A percentile compares a stretch with the other conserved stretches of the same genome.
These are phyloP conservation scores for Palloptera scutellata DNA, from an alignment of 2,888 invertebrate genomes.

Conservation along the genomic window DNA sequence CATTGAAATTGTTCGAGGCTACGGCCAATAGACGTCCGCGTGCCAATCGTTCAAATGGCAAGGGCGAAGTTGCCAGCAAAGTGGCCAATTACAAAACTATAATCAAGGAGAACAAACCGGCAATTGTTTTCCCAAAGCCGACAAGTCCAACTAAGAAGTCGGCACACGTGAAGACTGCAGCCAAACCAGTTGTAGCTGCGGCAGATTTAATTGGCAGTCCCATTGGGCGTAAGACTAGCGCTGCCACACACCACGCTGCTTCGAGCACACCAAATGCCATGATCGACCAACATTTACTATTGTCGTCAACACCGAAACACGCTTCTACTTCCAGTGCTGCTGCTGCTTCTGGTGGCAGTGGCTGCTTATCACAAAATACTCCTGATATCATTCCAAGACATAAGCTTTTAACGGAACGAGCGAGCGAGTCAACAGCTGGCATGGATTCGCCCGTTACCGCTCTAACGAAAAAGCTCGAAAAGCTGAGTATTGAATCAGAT, in stretches of 20 bases:
- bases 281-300: slow-evolving; percentile 36
- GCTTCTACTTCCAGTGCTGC: background rate
- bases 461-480: slow-evolving; percentile 55
- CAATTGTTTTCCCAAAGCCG: slow-evolving; percentile 66
- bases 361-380: slow-evolving; percentile 55
- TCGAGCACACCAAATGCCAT: slow-evolving; percentile 33
- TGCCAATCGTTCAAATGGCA: slow-evolving; percentile 61
- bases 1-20: slow-evolving; percentile 83
- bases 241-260: slow-evolving; percentile 20
- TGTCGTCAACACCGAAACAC: slow-evolving; percentile 25
- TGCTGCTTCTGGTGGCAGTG: slow-evolving; percentile 11
- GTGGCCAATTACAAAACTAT: slow-evolving; percentile 72
- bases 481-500: slow-evolving; percentile 46
- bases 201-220: slow-evolving; percentile 43
- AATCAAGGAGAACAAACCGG: slow-evolving; percentile 69
- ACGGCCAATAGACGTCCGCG: slow-evolving; percentile 68
- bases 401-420: slow-evolving; percentile 35
- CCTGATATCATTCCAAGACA: slow-evolving; percentile 65
- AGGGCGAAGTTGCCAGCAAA: slow-evolving; percentile 70
- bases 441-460: slow-evolving; percentile 57
- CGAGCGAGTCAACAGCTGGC: slow-evolving; percentile 21
- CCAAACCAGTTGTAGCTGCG: slow-evolving; percentile 36
- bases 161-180: slow-evolving; percentile 32
- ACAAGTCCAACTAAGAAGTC: slow-evolving; percentile 52
- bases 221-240: slow-evolving; percentile 41